These are phyloP conservation scores for Bostrychus sinensis DNA, from an alignment of 2,113 vertebrate genomes.

Conservation along the genomic window DNA sequence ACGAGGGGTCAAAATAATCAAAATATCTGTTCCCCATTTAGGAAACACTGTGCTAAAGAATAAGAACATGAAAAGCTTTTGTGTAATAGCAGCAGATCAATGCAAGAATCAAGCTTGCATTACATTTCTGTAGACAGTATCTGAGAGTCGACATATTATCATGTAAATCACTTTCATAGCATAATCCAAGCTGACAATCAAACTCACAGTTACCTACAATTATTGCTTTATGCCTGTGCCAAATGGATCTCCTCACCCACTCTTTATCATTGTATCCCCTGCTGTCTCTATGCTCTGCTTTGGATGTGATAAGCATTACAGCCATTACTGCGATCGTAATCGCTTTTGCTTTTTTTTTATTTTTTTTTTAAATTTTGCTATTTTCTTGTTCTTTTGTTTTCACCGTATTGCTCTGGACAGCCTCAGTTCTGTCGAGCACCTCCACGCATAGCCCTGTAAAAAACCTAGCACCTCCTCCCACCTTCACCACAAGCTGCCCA, in stretches of 20 bases:
- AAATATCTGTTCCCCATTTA: too few species aligned
- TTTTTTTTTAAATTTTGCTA: too few species aligned
- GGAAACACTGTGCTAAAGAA: too few species aligned
- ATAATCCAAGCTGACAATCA: background rate
- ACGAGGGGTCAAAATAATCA: too few species aligned
- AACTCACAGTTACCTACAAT: background rate
- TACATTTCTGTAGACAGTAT: background rate
- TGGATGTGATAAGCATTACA: conserved; percentile 36
- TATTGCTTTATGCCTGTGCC: background rate
- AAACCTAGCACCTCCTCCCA: conserved; percentile 36
- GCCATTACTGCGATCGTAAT: conserved; percentile 54
- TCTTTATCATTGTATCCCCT: conserved; percentile 8
- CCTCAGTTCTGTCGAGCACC: conserved; percentile 39
- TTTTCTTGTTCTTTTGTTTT: conserved; percentile 12
- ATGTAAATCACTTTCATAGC: background rate
- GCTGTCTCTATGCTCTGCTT: conserved; percentile 15
- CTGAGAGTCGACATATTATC: background rate
- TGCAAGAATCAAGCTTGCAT: background rate
- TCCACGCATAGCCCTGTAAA: conserved; percentile 37
- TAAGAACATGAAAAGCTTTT: too few species aligned
- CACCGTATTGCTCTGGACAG: conserved; percentile 36
- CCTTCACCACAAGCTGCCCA: conserved; percentile 53
- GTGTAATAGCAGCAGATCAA: too few species aligned
- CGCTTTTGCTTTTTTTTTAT: conserved; percentile 55
- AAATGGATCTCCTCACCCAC: background rate